These are phyloP conservation scores for Venturia canescens DNA, from an alignment of 1,140 invertebrate species.

Conservation along the genomic window DNA sequence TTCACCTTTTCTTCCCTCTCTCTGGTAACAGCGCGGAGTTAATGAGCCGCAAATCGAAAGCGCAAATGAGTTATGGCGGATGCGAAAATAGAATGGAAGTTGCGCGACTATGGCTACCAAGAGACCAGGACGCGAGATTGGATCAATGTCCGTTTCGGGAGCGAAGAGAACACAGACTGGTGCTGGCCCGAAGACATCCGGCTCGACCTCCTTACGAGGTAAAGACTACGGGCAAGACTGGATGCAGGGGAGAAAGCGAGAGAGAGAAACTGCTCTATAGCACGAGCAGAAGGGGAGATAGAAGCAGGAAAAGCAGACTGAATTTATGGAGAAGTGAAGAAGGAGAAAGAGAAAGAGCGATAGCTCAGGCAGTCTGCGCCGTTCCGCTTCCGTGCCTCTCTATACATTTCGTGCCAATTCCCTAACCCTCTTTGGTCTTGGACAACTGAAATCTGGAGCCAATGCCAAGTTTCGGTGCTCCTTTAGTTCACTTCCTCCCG, in stretches of 20 bases:
- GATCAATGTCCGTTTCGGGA: constrained; percentile 66
- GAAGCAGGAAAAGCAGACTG: constrained; percentile 1
- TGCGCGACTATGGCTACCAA: not conserved
- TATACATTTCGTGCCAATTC: constrained; percentile 52
- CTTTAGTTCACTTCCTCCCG: constrained; percentile 37
- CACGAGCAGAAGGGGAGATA: not conserved
- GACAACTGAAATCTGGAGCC: constrained; percentile 66
- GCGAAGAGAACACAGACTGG: constrained; percentile 46
- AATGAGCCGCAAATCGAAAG: not conserved
- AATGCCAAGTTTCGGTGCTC: constrained; percentile 67
- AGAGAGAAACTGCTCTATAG: not conserved
- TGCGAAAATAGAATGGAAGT: constrained; percentile 25
- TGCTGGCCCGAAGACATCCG: constrained; percentile 66
- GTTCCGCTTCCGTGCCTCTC: constrained; percentile 39
- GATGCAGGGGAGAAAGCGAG: not conserved
- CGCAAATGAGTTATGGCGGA: constrained; percentile 1
- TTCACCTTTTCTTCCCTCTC: not conserved
- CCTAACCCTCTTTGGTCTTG: constrained; percentile 50
- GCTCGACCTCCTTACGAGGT: constrained; percentile 68
- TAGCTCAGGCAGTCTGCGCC: constrained; percentile 30
- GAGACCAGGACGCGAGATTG: constrained; percentile 22
- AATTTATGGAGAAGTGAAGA: constrained; percentile 37
- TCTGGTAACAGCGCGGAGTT: not conserved
- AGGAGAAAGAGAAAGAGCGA: not conserved
- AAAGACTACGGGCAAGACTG: constrained; percentile 33